These are phyloP conservation scores for Chlamydotis undulata DNA, from an alignment of 2,113 vertebrate genomes.

Conservation along the genomic window DNA sequence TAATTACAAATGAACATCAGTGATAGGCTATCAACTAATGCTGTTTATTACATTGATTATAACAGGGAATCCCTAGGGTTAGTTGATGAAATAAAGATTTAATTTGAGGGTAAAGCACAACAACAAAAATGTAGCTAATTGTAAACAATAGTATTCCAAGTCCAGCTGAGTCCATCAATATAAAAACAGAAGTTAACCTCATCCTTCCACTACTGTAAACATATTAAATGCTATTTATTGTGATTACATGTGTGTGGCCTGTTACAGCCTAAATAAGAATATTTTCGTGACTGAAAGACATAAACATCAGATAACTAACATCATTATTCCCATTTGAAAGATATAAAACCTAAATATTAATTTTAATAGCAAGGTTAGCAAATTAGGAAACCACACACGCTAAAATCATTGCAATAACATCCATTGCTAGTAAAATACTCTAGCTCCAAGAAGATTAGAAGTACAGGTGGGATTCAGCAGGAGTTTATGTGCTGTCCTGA, in stretches of 20 bases:
- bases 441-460: slow-evolving; percentile 55
- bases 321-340: slow-evolving; percentile 73
- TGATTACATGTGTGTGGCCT: slow-evolving; percentile 85
- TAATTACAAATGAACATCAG: slow-evolving; percentile 72
- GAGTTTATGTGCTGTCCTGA: slow-evolving; percentile 59
- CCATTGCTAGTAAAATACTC: background rate
- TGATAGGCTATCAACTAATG: slow-evolving; percentile 70
- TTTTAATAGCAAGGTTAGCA: slow-evolving; percentile 80
- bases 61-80: slow-evolving; percentile 79
- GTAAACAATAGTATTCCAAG: slow-evolving; percentile 82
- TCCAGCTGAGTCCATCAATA: slow-evolving; percentile 84
- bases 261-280: slow-evolving; percentile 78
- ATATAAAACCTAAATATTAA: slow-evolving; percentile 85
- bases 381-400: slow-evolving; percentile 51
- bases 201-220: slow-evolving; percentile 89
- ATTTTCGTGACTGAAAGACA: slow-evolving; percentile 85
- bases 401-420: slow-evolving; percentile 53
- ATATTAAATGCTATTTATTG: slow-evolving; percentile 90
- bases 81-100: slow-evolving; percentile 83
- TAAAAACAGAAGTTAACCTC: slow-evolving; percentile 84
- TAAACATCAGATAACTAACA: slow-evolving; percentile 80
- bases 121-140: slow-evolving; percentile 84
- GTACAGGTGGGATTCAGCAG: slow-evolving; percentile 76
- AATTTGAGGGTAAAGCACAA: slow-evolving; percentile 81
- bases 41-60: slow-evolving; percentile 81